Evolutionary conservation across 2,113 vertebrate genomes (phyloP), one percentile per base, ranked within the genome.

Genomic region (Trematomus loennbergii): DNA sequence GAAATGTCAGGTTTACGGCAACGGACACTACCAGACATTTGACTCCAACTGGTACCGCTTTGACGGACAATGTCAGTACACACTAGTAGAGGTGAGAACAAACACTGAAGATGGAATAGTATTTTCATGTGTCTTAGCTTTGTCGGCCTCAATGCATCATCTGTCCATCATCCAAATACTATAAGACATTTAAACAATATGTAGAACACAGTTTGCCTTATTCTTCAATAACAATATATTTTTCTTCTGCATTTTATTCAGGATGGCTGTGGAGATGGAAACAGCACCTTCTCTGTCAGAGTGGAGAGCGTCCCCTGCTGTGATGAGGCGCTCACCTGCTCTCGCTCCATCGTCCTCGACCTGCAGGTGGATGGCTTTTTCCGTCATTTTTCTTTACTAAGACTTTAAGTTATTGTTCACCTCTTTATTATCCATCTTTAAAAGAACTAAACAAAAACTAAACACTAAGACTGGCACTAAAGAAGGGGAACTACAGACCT

Each of bases 221-320:
- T 59, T 20, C 70, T 59, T 13, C 1, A 9, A 29, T 3, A 11
- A 18, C 0, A 12, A 29, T 12, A 11, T 50, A 8, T 62, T 40
- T 29, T 60, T 64, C 0, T 50, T 62, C 49, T 40, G 36, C 36
- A 40, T 40, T 17, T n/a, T 5, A 46, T 40, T 60, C 52, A 97
- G 96, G 96, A 96, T 83, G 89, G 93, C 53, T 94, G 95, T 89
- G 94, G 91, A 43, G 43, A n/a, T 1, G 12, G 5, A 82, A 65
- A 83, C 0, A 90, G 94, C 11, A 91, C 89, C 5, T 96, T 97
- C 79, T 93, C 92, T 36, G 82, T 97, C 82, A 87, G 94, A 84
- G 93, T 92, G 8, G 96, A 96, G 86, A 96, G 94, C 7, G 93
- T 97, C 9, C 96, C 96, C 0, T 97, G 96, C 87, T 97, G 95